These are phyloP conservation scores for Megamerina dolium DNA, from an alignment of 2,888 invertebrate species.

Conservation along the genomic window DNA sequence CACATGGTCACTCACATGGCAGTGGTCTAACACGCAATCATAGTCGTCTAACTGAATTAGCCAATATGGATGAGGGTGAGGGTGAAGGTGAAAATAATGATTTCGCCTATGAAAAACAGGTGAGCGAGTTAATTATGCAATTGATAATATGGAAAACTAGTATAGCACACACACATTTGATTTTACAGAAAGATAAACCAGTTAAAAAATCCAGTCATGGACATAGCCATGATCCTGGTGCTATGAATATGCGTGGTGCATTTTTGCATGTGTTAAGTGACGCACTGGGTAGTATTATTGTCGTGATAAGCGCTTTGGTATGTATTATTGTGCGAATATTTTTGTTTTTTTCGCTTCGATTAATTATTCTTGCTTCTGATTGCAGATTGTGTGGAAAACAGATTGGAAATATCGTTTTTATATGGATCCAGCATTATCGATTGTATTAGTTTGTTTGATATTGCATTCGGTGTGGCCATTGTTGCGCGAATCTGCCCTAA, in stretches of 20 bases:
- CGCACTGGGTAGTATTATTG: slow-evolving; percentile 80
- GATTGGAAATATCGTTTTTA: slow-evolving; percentile 78
- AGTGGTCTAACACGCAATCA: slow-evolving; percentile 47
- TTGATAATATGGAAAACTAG: too few species aligned
- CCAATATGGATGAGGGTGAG: slow-evolving; percentile 64
- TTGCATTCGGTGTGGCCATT: slow-evolving; percentile 87
- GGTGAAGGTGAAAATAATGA: slow-evolving; percentile 54
- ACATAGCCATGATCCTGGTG: slow-evolving; percentile 61
- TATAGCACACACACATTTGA: background rate
- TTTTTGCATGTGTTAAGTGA: slow-evolving; percentile 96
- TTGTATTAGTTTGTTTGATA: slow-evolving; percentile 81
- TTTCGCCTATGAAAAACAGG: slow-evolving; percentile 44
- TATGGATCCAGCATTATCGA: slow-evolving; percentile 91
- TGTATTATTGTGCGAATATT: slow-evolving; percentile 20
- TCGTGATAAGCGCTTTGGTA: slow-evolving; percentile 63
- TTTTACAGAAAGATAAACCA: slow-evolving; percentile 35
- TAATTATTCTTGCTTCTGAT: slow-evolving; percentile 10
- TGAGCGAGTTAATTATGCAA: slow-evolving; percentile 15
- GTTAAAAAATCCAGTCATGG: slow-evolving; percentile 51
- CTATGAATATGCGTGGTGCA: slow-evolving; percentile 99
- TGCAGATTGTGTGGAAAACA: slow-evolving; percentile 66
- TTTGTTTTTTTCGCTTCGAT: too few species aligned
- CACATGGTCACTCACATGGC: slow-evolving; percentile 54
- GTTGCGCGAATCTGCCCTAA: slow-evolving; percentile 87
- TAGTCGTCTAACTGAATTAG: slow-evolving; percentile 46